Evolutionary conservation across 92 coral and sea anemone genomes (phyloP), one percentile per base, ranked within the genome.

Genomic region (Parazoanthus swiftii): DNA sequence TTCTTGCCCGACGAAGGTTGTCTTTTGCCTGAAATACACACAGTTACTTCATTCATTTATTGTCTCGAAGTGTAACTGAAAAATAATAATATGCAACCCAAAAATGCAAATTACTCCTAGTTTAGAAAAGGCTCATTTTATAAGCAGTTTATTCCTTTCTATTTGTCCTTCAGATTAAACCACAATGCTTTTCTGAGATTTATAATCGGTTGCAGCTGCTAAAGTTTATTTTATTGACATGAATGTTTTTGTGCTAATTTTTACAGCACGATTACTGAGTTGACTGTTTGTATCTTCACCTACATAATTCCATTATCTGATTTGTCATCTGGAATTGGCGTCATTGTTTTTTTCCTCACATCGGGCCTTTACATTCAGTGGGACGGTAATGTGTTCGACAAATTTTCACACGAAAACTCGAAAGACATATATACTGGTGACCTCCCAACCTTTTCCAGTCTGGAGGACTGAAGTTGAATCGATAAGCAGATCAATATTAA

Each of bases 51-150:
- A 50, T 2, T 80, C 48, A 20, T 48, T n/a, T 29, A 80, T 33
- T 42, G 44, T 7, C 73, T 58, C 37, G 38, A 18, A 33, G 21
- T 18, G 16, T 29, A 5, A 10, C 43, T 8, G 44, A 51, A 80
- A 39, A 80, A 58, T 67, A 16, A 39, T 18, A 11, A 54, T 56
- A 43, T 43, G 44, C 84, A 20, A 54, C 10, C 6, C 70, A 56
- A 80, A 54, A 29, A 80, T 80, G 73, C 85, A 80, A 80, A 80
- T 80, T 54, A 56, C n/a, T 11, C 15, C 21, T 63, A 9, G 6
- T 20, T 21, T 23, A 63, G 26, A 18, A 63, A 23, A 63, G 26
- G 26, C n/a, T 18, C 26, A 63, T 63, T 63, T 14, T 6, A 63
- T 63, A 63, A 63, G 21, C 26, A 63, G 26, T 3, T 63, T 63